Evolutionary conservation across 2,113 vertebrate species (phyloP).

Genomic region (Thermophis baileyi): DNA sequence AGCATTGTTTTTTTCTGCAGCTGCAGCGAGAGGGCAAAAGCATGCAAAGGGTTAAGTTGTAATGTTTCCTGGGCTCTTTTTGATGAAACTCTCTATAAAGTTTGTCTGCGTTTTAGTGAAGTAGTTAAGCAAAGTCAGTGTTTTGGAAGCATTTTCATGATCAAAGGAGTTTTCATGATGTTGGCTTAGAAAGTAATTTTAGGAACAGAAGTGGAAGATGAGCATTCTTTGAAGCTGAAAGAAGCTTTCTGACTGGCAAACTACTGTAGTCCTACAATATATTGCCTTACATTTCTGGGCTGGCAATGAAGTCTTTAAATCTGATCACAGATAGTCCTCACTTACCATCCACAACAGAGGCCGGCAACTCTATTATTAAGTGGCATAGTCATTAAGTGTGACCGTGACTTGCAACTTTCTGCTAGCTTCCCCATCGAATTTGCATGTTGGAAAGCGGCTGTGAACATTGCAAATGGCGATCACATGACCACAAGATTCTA

Average conservation of each 20-base stretch:
- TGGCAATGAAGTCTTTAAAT: background rate
- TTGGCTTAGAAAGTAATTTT: background rate
- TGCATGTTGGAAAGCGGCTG: background rate
- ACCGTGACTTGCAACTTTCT: background rate
- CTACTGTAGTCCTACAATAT: background rate
- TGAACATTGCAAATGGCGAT: background rate
- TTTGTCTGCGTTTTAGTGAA: background rate
- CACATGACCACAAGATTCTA: background rate
- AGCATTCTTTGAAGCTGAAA: background rate
- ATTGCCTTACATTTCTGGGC: background rate
- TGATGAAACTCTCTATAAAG: background rate
- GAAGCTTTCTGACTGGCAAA: background rate
- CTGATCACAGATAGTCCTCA: background rate
- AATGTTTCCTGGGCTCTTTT: background rate
- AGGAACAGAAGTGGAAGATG: background rate
- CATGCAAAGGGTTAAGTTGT: slow-evolving; percentile 40
- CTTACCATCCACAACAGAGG: background rate
- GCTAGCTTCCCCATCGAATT: background rate
- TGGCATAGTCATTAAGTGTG: background rate
- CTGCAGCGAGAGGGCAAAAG: slow-evolving; percentile 30
- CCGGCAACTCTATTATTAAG: background rate
- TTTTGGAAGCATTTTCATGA: slow-evolving; percentile 20
- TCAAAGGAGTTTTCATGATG: background rate
- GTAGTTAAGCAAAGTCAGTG: slow-evolving; percentile 15
- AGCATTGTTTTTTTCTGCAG: background rate